Evolutionary conservation across 2,888 invertebrate species (phyloP), one percentile per base, ranked within the genome.

Genomic region (Actias luna): DNA sequence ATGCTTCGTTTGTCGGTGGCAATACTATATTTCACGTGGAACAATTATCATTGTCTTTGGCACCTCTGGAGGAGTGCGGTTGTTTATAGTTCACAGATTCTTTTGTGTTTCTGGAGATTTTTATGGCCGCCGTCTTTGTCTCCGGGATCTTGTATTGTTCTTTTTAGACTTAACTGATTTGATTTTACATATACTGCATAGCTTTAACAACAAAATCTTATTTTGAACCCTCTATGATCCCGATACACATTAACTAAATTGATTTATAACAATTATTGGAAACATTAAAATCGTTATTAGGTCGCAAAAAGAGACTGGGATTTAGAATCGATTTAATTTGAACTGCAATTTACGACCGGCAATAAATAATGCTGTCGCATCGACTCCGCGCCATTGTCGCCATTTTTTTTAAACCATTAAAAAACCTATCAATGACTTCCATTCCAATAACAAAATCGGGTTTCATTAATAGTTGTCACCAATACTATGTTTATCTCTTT

Each of bases 31-130:
- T 88, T 92, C 90, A 91, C 82, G 83, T 86, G 87, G 89, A 87
- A 92, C 92, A 92, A 92, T 92, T 91, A 92, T 87, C 92, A 91
- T 92, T 92, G 92, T 92, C 89, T 92, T 92, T 92, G 87, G 82
- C 92, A 90, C 90, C 89, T 89, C 68, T 73, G 67, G 82, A 81
- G 78, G 80, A 78, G 77, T 82, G 85, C 76, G 87, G 46, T 50
- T 50, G 46, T 50, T 50, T 50, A 50, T 50, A 50, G 25, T 50
- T 50, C 46, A 50, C 46, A 50, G 46, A 50, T 50, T 50, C 18
- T 29, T 79, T 83, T 85, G 82, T 80, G 69, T 65, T 65, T 64
- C 71, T 71, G 66, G 71, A 79, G 75, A 75, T 73, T 72, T 75
- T 76, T 74, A 69, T 68, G 63, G 69, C 61, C 65, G 65, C 29